Conservation (phyloP, 1,140 invertebrate species). For the Drosophila parabipectinata region DNA sequence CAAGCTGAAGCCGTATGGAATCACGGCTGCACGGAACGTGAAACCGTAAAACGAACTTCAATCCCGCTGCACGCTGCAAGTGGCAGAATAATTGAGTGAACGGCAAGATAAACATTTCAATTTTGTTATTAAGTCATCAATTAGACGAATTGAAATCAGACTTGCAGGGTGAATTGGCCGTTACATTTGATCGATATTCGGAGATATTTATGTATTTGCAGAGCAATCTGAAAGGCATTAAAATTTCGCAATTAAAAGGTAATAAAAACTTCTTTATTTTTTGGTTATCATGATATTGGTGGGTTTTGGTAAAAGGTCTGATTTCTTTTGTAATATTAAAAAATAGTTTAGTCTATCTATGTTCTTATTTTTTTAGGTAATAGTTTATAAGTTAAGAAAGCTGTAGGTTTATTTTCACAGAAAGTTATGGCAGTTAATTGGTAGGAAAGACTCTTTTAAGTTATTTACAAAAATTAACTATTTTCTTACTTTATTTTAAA, state of each 20-base stretch:
- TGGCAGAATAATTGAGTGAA: slow-evolving; percentile 83
- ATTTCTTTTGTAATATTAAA: not conserved
- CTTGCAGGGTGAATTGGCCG: slow-evolving; percentile 13
- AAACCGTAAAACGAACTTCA: slow-evolving; percentile 60
- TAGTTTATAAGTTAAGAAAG: not conserved
- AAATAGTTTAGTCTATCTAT: not conserved
- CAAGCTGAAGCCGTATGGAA: slow-evolving; percentile 44
- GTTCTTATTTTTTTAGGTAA: not conserved
- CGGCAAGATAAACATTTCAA: slow-evolving; percentile 78
- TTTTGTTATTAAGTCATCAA: slow-evolving; percentile 81
- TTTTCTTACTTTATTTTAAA: not conserved
- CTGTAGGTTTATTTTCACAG: slow-evolving; percentile 2
- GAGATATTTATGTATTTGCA: slow-evolving; percentile 12
- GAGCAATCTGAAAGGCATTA: slow-evolving; percentile 6
- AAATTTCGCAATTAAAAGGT: slow-evolving; percentile 29
- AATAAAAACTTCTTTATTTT: slow-evolving; percentile 25
- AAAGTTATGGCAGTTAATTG: slow-evolving; percentile 2
- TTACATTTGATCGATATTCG: slow-evolving; percentile 11
- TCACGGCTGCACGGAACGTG: slow-evolving; percentile 57
- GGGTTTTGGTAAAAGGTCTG: not conserved
- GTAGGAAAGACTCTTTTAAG: not conserved
- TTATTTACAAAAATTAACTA: not conserved
- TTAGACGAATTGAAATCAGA: slow-evolving; percentile 52
- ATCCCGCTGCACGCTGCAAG: slow-evolving; percentile 45
- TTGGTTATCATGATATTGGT: slow-evolving; percentile 9